Conservation (phyloP, 2,113 vertebrate species). For the Dicentrarchus labrax region DNA sequence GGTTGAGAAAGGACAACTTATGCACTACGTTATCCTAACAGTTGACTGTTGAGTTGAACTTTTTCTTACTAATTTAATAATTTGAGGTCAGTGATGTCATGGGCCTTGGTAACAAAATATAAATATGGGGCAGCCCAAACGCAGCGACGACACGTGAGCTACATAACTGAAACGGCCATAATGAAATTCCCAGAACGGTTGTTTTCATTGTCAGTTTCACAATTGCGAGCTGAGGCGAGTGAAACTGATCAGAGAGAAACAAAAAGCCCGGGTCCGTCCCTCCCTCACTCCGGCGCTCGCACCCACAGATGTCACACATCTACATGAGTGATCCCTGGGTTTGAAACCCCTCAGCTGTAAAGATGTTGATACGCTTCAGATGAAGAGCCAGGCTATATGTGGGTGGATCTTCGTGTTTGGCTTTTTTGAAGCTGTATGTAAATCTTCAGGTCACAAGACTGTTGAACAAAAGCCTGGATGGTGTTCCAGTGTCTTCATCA, state of each 20-base stretch:
- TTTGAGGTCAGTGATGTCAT: neutral
- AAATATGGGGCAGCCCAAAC: neutral
- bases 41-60: neutral
- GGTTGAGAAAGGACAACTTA: neutral
- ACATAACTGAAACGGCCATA: slow-evolving; percentile 16
- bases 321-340: slow-evolving; percentile 55
- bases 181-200: slow-evolving; percentile 18
- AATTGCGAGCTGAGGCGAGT: slow-evolving; percentile 13
- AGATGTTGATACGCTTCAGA: slow-evolving; percentile 56
- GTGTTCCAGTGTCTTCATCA: slow-evolving; percentile 52
- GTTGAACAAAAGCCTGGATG: slow-evolving; percentile 65
- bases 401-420: slow-evolving; percentile 47
- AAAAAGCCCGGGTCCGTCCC: slow-evolving; percentile 47
- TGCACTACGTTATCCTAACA: neutral
- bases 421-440: slow-evolving; percentile 68
- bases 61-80: neutral
- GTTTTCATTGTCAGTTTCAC: slow-evolving; percentile 33
- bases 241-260: slow-evolving; percentile 58
- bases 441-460: slow-evolving; percentile 71
- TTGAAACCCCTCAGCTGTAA: slow-evolving; percentile 65
- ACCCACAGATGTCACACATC: slow-evolving; percentile 60
- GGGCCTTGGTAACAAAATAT: neutral
- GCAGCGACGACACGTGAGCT: neutral
- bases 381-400: slow-evolving; percentile 52
- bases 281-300: slow-evolving; percentile 14